Evolutionary conservation across 2,797 vertebrate genomes (phyloP).

Genomic region (Crypturellus tataupa): DNA sequence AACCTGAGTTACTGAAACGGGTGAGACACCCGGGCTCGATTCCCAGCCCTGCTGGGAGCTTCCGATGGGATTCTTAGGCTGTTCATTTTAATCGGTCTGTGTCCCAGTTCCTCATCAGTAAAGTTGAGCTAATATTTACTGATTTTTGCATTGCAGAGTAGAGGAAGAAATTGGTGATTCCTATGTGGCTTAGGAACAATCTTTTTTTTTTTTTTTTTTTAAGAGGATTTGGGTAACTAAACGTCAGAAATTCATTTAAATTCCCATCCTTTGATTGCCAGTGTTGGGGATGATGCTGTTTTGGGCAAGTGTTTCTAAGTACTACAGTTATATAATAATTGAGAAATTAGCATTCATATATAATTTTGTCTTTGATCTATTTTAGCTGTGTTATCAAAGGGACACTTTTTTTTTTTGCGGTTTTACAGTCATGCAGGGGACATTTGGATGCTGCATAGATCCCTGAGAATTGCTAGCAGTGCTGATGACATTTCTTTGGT

Average conservation of each 20-base stretch:
- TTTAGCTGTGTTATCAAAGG: neutral
- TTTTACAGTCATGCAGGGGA: neutral
- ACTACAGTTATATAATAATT: neutral
- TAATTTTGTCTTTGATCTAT: neutral
- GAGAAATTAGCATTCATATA: neutral
- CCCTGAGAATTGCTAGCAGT: neutral
- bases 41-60: neutral
- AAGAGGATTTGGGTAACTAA: neutral
- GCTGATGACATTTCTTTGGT: neutral
- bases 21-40: neutral
- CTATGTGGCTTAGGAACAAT: neutral
- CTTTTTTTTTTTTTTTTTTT: neutral
- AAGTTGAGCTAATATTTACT: neutral
- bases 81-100: conserved; percentile 18
- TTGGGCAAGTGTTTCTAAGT: accelerated
- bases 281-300: neutral
- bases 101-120: conserved; percentile 41
- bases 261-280: neutral
- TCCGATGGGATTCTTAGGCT: conserved; percentile 29
- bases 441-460: neutral
- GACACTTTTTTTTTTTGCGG: neutral
- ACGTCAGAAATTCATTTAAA: neutral
- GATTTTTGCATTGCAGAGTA: neutral
- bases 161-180: neutral
- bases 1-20: neutral